Conservation (phyloP, 2,797 vertebrate genomes). For the Chaunax sp. region DNA sequence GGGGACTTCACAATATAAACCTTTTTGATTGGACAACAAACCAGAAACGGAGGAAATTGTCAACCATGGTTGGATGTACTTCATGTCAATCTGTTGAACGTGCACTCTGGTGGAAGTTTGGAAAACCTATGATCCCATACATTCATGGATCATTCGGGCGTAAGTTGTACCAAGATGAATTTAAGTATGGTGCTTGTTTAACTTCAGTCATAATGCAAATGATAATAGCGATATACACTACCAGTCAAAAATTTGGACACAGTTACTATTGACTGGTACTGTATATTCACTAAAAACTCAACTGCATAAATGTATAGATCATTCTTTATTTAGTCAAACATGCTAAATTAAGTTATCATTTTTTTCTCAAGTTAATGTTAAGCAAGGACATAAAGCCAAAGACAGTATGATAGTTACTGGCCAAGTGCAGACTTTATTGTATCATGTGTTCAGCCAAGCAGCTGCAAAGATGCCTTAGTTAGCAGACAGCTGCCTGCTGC, state of each 20-base stretch:
- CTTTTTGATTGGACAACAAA: slow-evolving; percentile 68
- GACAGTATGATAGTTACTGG: neutral
- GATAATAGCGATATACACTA: no score
- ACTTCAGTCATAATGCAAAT: no score
- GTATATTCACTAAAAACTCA: no score
- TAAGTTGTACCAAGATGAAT: neutral
- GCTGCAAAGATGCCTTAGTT: slow-evolving; percentile 49
- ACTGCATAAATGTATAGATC: no score
- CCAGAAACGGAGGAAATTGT: neutral
- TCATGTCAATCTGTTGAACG: slow-evolving; percentile 12
- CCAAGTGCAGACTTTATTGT: slow-evolving; percentile 21
- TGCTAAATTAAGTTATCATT: neutral
- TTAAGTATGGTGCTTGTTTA: no score
- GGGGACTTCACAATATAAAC: slow-evolving; percentile 32
- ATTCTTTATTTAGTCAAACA: no score
- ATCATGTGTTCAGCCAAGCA: slow-evolving; percentile 58
- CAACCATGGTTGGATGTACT: slow-evolving; percentile 11
- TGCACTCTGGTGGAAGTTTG: slow-evolving; percentile 13
- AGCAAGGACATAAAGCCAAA: neutral
- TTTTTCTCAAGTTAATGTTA: neutral
- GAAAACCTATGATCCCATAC: slow-evolving; percentile 2
- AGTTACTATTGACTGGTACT: no score
- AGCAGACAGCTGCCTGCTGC: slow-evolving; percentile 67
- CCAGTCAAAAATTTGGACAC: no score
- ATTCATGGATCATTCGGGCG: slow-evolving; percentile 28